Evolutionary conservation across 2,797 vertebrate species (phyloP).

Genomic region (Diceros bicornis): DNA sequence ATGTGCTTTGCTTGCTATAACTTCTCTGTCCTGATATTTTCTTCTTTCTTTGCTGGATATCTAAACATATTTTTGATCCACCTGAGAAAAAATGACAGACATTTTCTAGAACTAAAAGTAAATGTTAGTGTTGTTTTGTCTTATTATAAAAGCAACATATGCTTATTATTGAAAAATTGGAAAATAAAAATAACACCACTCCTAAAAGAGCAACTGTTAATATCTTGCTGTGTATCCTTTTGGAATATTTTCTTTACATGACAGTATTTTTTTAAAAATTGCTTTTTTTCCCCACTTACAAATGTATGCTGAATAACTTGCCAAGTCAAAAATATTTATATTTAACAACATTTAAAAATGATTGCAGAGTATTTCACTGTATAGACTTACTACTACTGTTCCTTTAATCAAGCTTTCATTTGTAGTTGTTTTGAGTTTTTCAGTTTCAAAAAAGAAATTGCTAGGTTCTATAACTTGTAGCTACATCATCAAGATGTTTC

Average conservation of each 20-base stretch:
- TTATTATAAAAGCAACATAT: neutral
- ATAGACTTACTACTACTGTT: neutral
- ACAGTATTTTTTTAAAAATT: neutral
- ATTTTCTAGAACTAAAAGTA: neutral
- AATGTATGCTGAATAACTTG: neutral
- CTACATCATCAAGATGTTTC: neutral
- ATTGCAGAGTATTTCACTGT: neutral
- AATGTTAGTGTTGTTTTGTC: conserved; percentile 15
- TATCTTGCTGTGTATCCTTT: neutral
- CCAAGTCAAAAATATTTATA: too few relatives aligned
- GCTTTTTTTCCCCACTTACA: neutral
- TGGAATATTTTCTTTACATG: neutral
- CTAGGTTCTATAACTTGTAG: neutral
- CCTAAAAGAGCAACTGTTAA: neutral
- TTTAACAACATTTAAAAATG: neutral
- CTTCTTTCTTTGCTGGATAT: neutral
- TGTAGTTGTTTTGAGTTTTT: neutral
- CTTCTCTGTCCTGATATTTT: neutral
- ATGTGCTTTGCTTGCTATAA: neutral
- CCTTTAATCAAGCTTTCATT: neutral
- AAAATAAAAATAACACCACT: neutral
- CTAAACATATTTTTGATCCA: neutral
- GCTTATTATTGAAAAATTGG: neutral
- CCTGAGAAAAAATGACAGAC: neutral
- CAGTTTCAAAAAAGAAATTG: neutral